Base-by-base conservation (phyloP, 2,797 vertebrate species). In the Benthosema pterotum region DNA sequence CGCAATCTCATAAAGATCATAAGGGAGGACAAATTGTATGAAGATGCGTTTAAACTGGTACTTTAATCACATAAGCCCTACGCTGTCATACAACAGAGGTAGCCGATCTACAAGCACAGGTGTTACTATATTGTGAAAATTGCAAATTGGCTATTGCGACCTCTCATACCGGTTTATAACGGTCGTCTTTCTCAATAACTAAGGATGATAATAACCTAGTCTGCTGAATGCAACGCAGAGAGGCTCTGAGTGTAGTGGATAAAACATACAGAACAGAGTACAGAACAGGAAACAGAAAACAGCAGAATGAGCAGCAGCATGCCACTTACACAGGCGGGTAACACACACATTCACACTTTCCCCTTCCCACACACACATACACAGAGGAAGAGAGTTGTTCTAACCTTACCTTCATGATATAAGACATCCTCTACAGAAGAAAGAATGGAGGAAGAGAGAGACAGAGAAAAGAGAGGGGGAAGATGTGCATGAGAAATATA, bases 401-500 rank as follows among this genome's bases (percentile, higher is more conserved):
- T 95, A 95, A 92, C 93, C 97, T 99, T 98, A 99, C 97, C 97
- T 99, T 99, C 90, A 98, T 94, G 93, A 98, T 98, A 98, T 97
- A 99, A 97, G 97, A 98, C 95, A 99, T 98, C 97, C 97, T 98
- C 97, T 99, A 97, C 85, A 95, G 88, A 90, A 87, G 93, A 92
- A 91, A 94, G 94, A 92, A 94, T 92, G 93, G 92, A 95, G 93
- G 95, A 93, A 96, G 91, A 96, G 92, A 94, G 85, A 94, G 90
- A 87, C 89, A 80, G 75, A 91, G 82, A 80, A 74, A 91, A 70
- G 72, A 5, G 87, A 91, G 91, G 91, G 86, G 84, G 93, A 92
- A 92, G 91, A 91, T 86, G 90, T 93, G 88, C 85, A 92, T 93
- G 84, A 92, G 90, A 89, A 75, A 88, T 75, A 88, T 75, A 81